These are phyloP conservation scores for Chelon labrosus DNA, from an alignment of 2,797 vertebrate genomes.

Conservation along the genomic window DNA sequence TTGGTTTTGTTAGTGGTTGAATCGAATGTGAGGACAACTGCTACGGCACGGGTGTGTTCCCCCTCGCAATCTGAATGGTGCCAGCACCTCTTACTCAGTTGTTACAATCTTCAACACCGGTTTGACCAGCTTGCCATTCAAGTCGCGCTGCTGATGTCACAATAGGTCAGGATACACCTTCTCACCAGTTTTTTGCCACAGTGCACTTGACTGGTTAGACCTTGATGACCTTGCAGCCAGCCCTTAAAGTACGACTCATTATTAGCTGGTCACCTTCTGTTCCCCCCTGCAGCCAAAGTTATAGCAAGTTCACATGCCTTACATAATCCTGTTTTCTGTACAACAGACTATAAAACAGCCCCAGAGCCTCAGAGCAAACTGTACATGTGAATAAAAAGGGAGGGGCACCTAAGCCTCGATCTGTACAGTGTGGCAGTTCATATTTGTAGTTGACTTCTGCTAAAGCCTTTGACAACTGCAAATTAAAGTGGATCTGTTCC, in stretches of 20 bases:
- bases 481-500: constrained; percentile 11
- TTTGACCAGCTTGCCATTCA: constrained; percentile 70
- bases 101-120: constrained; percentile 64
- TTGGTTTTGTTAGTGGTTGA: neutral
- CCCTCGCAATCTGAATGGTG: constrained; percentile 19
- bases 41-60: constrained; percentile 39
- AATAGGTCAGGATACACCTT: constrained; percentile 45
- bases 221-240: neutral
- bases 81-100: constrained; percentile 20
- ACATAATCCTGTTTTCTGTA: constrained; percentile 17
- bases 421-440: constrained; percentile 9
- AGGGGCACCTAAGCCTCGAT: constrained; percentile 7
- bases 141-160: constrained; percentile 73
- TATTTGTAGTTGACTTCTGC: constrained; percentile 2
- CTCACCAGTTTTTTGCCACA: neutral
- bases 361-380: constrained; percentile 15
- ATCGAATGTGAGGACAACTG: neutral
- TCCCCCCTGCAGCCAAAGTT: neutral
- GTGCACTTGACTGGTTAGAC: neutral
- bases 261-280: neutral
- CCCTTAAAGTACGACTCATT: neutral
- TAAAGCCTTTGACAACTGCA: constrained; percentile 2
- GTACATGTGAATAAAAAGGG: constrained; percentile 29
- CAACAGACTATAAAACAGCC: constrained; percentile 8
- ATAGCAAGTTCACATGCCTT: neutral